Base-by-base conservation (phyloP, 1,140 invertebrate species). In the Zaprionus vittiger region DNA sequence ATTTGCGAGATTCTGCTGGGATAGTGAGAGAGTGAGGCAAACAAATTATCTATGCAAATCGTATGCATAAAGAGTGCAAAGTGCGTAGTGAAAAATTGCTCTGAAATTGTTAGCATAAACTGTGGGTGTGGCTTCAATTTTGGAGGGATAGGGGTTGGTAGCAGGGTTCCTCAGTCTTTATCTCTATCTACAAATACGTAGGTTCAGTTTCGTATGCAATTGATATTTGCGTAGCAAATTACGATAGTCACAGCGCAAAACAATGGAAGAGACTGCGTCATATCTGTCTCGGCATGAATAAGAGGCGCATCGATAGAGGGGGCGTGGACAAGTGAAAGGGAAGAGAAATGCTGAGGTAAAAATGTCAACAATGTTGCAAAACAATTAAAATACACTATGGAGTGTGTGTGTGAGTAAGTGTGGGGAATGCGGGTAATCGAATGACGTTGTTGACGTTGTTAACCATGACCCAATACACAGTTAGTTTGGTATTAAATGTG, bases 41-140 rank as follows among this genome's bases (percentile, higher is more conserved):
- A 82, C 76, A 89, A 80, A 89, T 89, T 85, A 82, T 47, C 73
- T 62, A 77, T 82, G 85, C 79, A 84, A 89, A 81, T 81, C 56
- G 24, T 57, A 75, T 71, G 60, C 75, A 69, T 78, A 69, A 54
- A 31, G 5, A 31, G 41, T 56, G 56, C 63, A 71, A 77, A 74
- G 64, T 64, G 73, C 64, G 68, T 68, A 56, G 63, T 73, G 41
- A 37, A 61, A 62, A 37, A 57, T 22, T 37, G 62, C 55, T 47
- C 7, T 17, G 37, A 65, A 65, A 55, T 38, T 41, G 37, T 28
- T 62, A 20, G 2, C 26, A 31, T 24, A 17, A 55, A 65, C 34
- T 57, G 55, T 67, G 65, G 64, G 52, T 66, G 26, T 9, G 65
- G 63, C 57, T 12, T 0, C n/a, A 31, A 22, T 49, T 22, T 52